These are phyloP conservation scores for Timema podura DNA, from an alignment of 2,888 invertebrate genomes.

Conservation along the genomic window DNA sequence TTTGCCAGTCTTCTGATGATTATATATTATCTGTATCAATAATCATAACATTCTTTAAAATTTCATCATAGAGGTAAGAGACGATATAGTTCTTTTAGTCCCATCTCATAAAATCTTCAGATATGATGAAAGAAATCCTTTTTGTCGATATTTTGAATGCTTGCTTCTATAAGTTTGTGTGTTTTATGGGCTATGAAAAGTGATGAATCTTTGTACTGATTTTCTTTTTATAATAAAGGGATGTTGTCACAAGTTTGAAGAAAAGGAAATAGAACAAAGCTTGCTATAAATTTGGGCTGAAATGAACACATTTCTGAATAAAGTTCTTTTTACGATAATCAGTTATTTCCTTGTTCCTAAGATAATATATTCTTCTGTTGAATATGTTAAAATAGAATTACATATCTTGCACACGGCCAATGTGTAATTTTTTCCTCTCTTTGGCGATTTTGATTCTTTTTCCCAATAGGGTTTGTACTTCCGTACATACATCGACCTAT, in stretches of 20 bases:
- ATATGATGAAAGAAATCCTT: not conserved
- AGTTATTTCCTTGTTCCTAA: not conserved
- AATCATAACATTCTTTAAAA: slow-evolving; percentile 1
- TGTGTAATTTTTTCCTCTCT: too few species aligned
- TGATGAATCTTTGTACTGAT: not conserved
- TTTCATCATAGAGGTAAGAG: not conserved
- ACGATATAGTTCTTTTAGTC: not conserved
- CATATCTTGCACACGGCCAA: not conserved
- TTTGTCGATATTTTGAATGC: not conserved
- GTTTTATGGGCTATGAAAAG: not conserved
- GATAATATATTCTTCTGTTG: slow-evolving; percentile 4
- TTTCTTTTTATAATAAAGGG: not conserved
- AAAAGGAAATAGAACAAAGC: not conserved
- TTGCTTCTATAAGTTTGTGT: not conserved
- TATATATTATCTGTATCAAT: not conserved
- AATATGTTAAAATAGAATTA: not conserved
- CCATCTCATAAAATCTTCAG: slow-evolving; percentile 6
- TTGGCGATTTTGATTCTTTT: too few species aligned
- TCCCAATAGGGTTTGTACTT: too few species aligned
- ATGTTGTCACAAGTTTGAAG: slow-evolving; percentile 10
- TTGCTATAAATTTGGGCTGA: not conserved
- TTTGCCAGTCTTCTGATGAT: slow-evolving; percentile 8
- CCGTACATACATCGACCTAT: too few species aligned
- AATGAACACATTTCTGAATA: not conserved
- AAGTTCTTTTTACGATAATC: not conserved